Conservation (phyloP, 2,113 vertebrate species). For the Oncorhynchus keta region DNA sequence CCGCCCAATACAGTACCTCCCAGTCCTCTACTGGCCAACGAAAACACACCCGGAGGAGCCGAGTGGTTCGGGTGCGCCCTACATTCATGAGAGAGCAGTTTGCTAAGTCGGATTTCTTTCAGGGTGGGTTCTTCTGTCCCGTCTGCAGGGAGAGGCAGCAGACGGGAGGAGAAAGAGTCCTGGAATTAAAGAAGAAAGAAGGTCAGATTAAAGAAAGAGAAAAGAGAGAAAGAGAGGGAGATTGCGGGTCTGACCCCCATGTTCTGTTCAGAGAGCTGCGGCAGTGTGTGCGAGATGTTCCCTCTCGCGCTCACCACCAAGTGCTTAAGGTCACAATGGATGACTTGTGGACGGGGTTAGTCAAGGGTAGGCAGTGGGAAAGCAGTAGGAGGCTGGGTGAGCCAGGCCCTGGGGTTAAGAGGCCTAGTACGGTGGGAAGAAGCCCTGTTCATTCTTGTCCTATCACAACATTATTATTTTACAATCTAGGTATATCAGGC, state of each 20-base stretch:
- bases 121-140: conserved; percentile 39
- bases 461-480: conserved; percentile 26
- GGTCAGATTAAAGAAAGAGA: conserved; percentile 44
- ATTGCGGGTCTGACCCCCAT: conserved; percentile 22
- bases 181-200: conserved; percentile 47
- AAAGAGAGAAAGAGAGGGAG: conserved; percentile 37
- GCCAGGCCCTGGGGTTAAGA: not conserved
- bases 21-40: conserved; percentile 40
- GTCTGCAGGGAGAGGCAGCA: conserved; percentile 24
- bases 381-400: not conserved
- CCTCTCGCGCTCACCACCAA: conserved; percentile 16
- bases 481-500: conserved; percentile 51
- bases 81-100: conserved; percentile 70
- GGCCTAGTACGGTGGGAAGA: conserved; percentile 8
- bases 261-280: conserved; percentile 53
- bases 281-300: conserved; percentile 48
- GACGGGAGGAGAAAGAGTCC: conserved; percentile 39
- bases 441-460: conserved; percentile 25
- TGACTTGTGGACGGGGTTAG: conserved; percentile 49
- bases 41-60: conserved; percentile 55
- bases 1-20: conserved; percentile 36
- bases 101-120: conserved; percentile 31
- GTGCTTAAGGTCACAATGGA: conserved; percentile 41
- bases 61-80: conserved; percentile 59
- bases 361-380: conserved; percentile 20